A percentile compares a stretch with the other conserved stretches of the same genome.
Evolutionary conservation across 2,888 invertebrate genomes (phyloP).

Genomic region (Vannuccia rotundouncinata): DNA sequence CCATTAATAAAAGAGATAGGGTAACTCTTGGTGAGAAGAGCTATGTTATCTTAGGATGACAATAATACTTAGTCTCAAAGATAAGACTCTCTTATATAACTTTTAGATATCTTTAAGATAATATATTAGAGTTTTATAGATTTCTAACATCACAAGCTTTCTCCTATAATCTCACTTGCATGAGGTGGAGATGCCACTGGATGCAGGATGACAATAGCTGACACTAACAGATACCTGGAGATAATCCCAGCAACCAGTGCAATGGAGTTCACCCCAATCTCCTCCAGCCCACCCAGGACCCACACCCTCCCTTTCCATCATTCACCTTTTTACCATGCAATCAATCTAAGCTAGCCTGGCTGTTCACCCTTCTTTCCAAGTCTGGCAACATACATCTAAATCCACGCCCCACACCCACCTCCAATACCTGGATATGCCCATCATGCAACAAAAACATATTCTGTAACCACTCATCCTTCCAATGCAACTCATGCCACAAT

Average conservation of each 20-base stretch:
- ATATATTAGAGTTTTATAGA: too few relatives aligned
- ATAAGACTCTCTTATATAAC: too few relatives aligned
- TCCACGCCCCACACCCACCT: neutral
- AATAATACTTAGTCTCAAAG: too few relatives aligned
- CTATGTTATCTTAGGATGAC: too few relatives aligned
- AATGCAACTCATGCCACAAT: constrained; percentile 3
- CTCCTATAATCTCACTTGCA: neutral
- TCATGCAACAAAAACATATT: neutral
- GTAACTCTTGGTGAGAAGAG: too few relatives aligned
- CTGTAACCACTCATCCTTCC: neutral
- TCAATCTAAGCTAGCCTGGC: constrained; percentile 8
- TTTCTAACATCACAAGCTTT: too few relatives aligned
- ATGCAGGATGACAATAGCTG: neutral
- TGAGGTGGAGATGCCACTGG: constrained; percentile 14
- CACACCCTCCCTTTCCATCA: neutral
- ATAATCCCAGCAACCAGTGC: neutral
- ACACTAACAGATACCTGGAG: too few relatives aligned
- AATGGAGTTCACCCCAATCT: constrained; percentile 17
- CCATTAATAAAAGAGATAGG: too few relatives aligned
- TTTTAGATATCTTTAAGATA: too few relatives aligned
- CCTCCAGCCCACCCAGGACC: neutral
- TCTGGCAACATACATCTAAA: constrained; percentile 11
- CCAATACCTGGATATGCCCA: constrained; percentile 16
- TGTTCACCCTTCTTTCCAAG: neutral
- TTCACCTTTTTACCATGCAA: neutral